Conservation (phyloP, 2,888 invertebrate genomes). For the Galerucella nymphaeae region DNA sequence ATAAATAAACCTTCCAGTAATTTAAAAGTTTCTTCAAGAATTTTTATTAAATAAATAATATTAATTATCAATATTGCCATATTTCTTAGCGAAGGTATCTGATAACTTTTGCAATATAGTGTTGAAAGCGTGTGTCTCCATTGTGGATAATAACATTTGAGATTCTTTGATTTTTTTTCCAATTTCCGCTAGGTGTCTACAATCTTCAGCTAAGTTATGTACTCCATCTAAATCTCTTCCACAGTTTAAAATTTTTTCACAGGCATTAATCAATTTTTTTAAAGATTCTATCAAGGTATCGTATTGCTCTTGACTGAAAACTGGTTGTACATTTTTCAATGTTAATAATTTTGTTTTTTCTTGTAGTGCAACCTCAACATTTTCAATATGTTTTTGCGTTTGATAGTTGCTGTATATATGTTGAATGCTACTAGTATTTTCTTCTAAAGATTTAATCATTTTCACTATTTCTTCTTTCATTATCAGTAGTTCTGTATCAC, state of each 20-base stretch:
- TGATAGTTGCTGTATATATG: constrained; percentile 26
- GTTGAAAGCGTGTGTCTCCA: constrained; percentile 21
- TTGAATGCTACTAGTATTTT: constrained; percentile 25
- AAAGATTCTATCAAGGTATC: constrained; percentile 35
- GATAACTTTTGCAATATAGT: constrained; percentile 31
- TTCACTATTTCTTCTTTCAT: constrained; percentile 34
- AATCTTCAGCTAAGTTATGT: constrained; percentile 25
- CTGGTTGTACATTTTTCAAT: constrained; percentile 41
- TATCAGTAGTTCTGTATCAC: constrained; percentile 26
- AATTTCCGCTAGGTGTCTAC: constrained; percentile 30
- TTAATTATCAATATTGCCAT: constrained; percentile 38
- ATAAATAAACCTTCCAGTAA: no score
- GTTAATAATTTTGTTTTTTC: constrained; percentile 28
- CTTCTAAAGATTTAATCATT: constrained; percentile 28
- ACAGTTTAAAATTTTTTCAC: constrained; percentile 35
- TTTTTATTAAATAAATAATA: not conserved
- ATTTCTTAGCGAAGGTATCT: constrained; percentile 36
- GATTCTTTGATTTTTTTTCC: constrained; percentile 16
- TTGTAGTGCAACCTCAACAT: constrained; percentile 23
- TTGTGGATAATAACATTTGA: constrained; percentile 5
- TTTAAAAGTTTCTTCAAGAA: not conserved
- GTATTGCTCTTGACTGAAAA: constrained; percentile 40
- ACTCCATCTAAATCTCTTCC: constrained; percentile 32
- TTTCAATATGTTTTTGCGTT: constrained; percentile 27
- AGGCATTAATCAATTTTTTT: constrained; percentile 16